These are phyloP conservation scores for Siniperca undulata DNA, from an alignment of 2,797 vertebrate genomes.

Conservation along the genomic window DNA sequence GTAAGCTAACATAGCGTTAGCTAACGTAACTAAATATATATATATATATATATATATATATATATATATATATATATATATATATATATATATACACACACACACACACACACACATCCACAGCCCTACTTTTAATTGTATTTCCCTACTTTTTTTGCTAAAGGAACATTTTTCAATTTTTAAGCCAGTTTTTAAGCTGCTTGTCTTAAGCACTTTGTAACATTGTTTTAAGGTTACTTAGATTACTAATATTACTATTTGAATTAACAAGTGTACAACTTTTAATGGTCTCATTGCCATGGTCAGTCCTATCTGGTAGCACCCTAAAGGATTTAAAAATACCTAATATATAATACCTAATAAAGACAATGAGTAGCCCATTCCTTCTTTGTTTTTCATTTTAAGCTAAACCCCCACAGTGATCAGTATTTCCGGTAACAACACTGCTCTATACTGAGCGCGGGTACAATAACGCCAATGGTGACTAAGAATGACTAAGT, in stretches of 20 bases:
- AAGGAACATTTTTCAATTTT: not conserved
- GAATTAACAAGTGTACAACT: too few relatives aligned
- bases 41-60: too few relatives aligned
- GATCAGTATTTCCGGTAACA: not conserved
- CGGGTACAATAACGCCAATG: not conserved
- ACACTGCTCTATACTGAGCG: not conserved
- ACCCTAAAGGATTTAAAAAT: too few relatives aligned
- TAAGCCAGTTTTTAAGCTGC: too few relatives aligned
- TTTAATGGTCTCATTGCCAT: too few relatives aligned
- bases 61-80: too few relatives aligned
- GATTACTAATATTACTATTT: not conserved
- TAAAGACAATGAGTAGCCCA: not conserved
- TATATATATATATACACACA: too few relatives aligned
- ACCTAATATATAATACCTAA: too few relatives aligned
- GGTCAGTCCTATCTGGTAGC: too few relatives aligned
- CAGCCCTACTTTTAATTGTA: not conserved
- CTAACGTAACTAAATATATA: not conserved
- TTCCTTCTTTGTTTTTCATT: not conserved
- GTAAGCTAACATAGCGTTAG: not conserved
- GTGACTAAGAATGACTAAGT: not conserved
- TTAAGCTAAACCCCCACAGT: slow-evolving; percentile 7
- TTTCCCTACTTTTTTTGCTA: not conserved
- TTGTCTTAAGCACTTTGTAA: too few relatives aligned
- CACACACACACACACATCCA: too few relatives aligned
- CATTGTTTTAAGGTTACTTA: too few relatives aligned